Percentiles rank a stretch among this genome's conserved stretches.
phyloP scores from a whole-genome alignment of 1,140 invertebrate genomes.

The Drosophila kurseongensis region DNA sequence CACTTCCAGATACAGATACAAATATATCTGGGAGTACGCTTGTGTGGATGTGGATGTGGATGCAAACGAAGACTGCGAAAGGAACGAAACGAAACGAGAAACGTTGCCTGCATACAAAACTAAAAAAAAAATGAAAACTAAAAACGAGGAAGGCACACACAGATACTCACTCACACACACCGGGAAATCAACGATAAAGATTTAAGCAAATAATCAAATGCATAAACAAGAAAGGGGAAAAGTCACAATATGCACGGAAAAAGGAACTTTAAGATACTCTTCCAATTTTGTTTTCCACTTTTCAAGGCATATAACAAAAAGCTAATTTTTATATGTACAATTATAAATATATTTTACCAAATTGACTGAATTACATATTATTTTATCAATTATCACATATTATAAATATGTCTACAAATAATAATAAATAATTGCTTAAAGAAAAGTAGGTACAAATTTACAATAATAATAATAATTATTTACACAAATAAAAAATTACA shows the following conservation, averaged over 20 bases:
- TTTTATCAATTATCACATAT: too few species aligned
- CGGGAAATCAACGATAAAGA: slow-evolving; percentile 74
- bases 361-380: too few species aligned
- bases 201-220: slow-evolving; percentile 82
- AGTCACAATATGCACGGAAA: background rate
- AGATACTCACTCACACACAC: slow-evolving; percentile 27
- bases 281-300: too few species aligned
- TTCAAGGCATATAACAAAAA: too few species aligned
- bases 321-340: too few species aligned
- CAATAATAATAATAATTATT: too few species aligned
- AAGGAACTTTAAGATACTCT: slow-evolving; percentile 11
- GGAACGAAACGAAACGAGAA: slow-evolving; percentile 46
- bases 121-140: slow-evolving; percentile 44
- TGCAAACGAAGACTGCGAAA: slow-evolving; percentile 63
- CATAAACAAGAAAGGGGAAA: slow-evolving; percentile 66
- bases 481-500: too few species aligned
- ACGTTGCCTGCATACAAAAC: slow-evolving; percentile 74
- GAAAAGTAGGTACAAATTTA: too few species aligned
- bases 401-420: too few species aligned
- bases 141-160: slow-evolving; percentile 59
- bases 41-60: slow-evolving; percentile 46
- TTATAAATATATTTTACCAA: too few species aligned
- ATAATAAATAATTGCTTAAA: too few species aligned
- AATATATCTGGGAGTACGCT: slow-evolving; percentile 9
- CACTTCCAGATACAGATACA: slow-evolving; percentile 38